Evolutionary conservation across 2,113 vertebrate genomes (phyloP).

Genomic region (Chauna torquata): DNA sequence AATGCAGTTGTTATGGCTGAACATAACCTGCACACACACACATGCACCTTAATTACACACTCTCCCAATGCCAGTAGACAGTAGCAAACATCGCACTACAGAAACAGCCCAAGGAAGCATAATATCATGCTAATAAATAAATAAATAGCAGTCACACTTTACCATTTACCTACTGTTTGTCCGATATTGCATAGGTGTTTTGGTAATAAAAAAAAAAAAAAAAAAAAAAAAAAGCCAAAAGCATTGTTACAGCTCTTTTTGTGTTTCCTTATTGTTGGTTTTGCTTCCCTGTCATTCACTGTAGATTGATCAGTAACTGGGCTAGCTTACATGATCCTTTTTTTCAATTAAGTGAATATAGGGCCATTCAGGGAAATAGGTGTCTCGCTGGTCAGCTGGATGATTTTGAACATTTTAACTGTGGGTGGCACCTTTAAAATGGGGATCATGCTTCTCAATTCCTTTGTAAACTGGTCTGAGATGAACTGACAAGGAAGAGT

Average conservation of each 20-base stretch:
- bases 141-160: background rate
- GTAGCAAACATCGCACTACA: background rate
- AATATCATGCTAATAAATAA: background rate
- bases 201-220: background rate
- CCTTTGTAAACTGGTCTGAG: background rate
- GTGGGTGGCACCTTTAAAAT: background rate
- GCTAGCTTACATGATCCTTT: background rate
- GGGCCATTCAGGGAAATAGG: background rate
- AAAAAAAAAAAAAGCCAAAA: background rate
- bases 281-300: background rate
- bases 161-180: no score
- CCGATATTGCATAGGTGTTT: background rate
- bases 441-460: background rate
- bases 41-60: background rate
- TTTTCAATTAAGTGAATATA: background rate
- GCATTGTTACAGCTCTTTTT: background rate
- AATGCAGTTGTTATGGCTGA: background rate
- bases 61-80: rapidly evolving
- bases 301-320: background rate
- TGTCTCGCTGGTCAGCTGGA: background rate
- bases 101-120: background rate
- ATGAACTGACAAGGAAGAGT: background rate
- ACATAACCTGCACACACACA: background rate
- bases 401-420: background rate
- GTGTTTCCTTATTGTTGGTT: background rate